phyloP scores from a whole-genome alignment of 2,797 vertebrate genomes.

The Arrhamphus sclerolepis region DNA sequence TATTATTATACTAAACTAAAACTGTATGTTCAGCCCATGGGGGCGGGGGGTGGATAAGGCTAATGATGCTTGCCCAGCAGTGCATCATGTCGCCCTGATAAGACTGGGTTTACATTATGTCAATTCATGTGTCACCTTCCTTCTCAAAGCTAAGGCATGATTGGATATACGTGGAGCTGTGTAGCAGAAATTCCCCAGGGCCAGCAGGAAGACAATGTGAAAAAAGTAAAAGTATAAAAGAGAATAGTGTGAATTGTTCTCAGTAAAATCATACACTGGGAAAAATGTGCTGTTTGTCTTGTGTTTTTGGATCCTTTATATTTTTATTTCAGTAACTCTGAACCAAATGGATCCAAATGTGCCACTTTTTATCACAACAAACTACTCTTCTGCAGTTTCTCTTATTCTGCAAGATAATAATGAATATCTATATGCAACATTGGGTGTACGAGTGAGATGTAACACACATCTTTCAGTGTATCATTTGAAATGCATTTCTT shows the following conservation, averaged over 20 bases:
- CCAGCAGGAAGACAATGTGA: conserved; percentile 32
- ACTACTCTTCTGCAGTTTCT: too few species aligned
- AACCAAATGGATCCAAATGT: not conserved
- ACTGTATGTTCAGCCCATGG: conserved; percentile 30
- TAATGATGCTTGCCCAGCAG: conserved; percentile 65
- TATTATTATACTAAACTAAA: conserved; percentile 37
- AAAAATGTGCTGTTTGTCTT: conserved; percentile 1
- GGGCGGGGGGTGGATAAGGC: conserved; percentile 51
- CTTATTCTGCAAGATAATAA: too few species aligned
- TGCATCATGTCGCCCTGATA: conserved; percentile 66
- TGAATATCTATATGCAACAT: too few species aligned
- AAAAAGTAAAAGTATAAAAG: conserved; percentile 25
- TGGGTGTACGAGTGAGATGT: too few species aligned
- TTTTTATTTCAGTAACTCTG: conserved; percentile 16
- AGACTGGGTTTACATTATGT: conserved; percentile 62
- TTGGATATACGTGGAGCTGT: conserved; percentile 56
- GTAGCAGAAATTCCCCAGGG: conserved; percentile 46
- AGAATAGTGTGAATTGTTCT: conserved; percentile 21
- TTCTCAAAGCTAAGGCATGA: conserved; percentile 58
- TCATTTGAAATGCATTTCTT: too few species aligned
- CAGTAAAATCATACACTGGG: conserved; percentile 2
- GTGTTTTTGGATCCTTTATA: conserved; percentile 25
- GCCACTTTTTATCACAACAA: not conserved
- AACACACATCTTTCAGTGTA: too few species aligned
- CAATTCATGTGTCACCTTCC: conserved; percentile 68